Evolutionary conservation across 1,140 invertebrate species (phyloP).

Genomic region (Drosophila sproati): DNA sequence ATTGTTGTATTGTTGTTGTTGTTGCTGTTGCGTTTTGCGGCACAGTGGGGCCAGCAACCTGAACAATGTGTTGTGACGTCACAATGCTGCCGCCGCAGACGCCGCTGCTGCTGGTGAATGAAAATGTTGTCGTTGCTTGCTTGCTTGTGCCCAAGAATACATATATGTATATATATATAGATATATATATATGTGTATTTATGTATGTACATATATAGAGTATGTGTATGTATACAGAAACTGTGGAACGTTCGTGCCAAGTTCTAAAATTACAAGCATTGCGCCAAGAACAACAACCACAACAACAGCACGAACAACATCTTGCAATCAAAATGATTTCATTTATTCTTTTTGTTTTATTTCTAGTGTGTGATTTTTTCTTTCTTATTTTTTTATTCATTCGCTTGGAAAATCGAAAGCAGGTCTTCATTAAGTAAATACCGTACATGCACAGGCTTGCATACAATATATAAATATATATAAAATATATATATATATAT

Average conservation of each 20-base stretch:
- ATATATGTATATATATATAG: constrained; percentile 22
- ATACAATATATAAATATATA: constrained; percentile 3
- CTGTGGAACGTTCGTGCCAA: constrained; percentile 65
- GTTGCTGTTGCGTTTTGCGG: constrained; percentile 21
- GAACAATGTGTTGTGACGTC: constrained; percentile 63
- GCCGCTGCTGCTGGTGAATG: constrained; percentile 41
- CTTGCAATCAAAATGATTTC: constrained; percentile 34
- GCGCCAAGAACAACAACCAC: constrained; percentile 37
- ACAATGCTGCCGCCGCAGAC: constrained; percentile 42
- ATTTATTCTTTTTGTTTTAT: constrained; percentile 25
- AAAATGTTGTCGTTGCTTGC: constrained; percentile 39
- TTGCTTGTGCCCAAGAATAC: constrained; percentile 49
- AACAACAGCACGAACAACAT: constrained; percentile 12
- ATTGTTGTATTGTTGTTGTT: constrained; percentile 24
- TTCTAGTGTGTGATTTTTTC: neutral
- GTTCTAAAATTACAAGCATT: constrained; percentile 78
- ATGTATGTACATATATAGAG: constrained; percentile 21
- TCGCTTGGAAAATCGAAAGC: constrained; percentile 66
- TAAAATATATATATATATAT: constrained; percentile 7
- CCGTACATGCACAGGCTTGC: neutral
- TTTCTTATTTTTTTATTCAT: constrained; percentile 47
- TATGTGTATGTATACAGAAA: constrained; percentile 25
- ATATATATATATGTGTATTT: constrained; percentile 1
- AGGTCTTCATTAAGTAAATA: constrained; percentile 34
- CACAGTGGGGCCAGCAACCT: constrained; percentile 69